A percentile compares a stretch with the other conserved stretches of the same genome.
Evolutionary conservation across 2,113 vertebrate genomes (phyloP).

Genomic region (Aphyosemion australe): DNA sequence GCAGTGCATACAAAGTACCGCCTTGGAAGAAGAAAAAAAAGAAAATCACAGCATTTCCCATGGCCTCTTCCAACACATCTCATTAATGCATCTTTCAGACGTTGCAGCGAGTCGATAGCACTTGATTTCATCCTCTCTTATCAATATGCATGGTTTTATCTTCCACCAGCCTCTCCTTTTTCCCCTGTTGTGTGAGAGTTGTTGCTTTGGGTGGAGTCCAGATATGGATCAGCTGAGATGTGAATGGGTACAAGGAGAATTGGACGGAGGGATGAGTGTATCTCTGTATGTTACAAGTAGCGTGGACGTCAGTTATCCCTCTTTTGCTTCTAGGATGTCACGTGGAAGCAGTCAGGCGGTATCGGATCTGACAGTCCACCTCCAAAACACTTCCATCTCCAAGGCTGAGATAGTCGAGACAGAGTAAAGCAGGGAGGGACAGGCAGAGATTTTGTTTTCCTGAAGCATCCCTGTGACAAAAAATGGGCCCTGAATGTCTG

Average conservation of each 20-base stretch:
- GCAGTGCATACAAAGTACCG: slow-evolving; percentile 50
- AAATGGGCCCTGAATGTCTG: slow-evolving; percentile 33
- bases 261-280: slow-evolving; percentile 58
- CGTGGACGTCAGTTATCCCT: slow-evolving; percentile 60
- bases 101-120: slow-evolving; percentile 58
- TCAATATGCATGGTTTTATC: slow-evolving; percentile 58
- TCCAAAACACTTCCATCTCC: slow-evolving; percentile 66
- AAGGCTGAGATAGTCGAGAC: slow-evolving; percentile 52
- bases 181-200: slow-evolving; percentile 39
- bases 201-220: slow-evolving; percentile 58
- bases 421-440: slow-evolving; percentile 43
- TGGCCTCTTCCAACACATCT: slow-evolving; percentile 41
- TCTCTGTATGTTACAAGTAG: slow-evolving; percentile 48
- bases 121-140: slow-evolving; percentile 58
- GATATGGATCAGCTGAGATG: slow-evolving; percentile 70
- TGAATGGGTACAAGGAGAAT: slow-evolving; percentile 57
- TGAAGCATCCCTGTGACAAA: slow-evolving; percentile 30
- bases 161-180: slow-evolving; percentile 31
- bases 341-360: slow-evolving; percentile 52
- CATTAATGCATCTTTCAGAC: slow-evolving; percentile 50
- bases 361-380: slow-evolving; percentile 74
- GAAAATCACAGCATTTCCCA: slow-evolving; percentile 56
- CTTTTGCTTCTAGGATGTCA: slow-evolving; percentile 65
- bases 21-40: slow-evolving; percentile 20
- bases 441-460: slow-evolving; percentile 32